phyloP scores from a whole-genome alignment of 2,888 invertebrate genomes.

The Azorinus chamasolen region DNA sequence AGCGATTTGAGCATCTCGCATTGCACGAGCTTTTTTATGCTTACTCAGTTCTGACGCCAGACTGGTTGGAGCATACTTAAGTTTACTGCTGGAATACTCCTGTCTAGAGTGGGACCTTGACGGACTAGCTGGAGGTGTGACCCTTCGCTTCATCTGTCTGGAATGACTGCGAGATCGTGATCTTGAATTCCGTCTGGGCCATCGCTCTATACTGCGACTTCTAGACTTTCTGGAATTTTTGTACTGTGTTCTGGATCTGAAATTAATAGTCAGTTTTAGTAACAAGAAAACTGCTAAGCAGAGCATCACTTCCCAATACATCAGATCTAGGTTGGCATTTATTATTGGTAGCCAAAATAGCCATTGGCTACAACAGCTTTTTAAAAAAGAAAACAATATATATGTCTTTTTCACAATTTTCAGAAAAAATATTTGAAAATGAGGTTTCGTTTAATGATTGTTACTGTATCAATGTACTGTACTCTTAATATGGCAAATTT shows the following conservation, averaged over 20 bases:
- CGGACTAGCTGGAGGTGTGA: slow-evolving; percentile 66
- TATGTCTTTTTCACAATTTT: too few relatives aligned
- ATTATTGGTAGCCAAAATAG: too few relatives aligned
- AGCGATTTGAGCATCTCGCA: slow-evolving; percentile 82
- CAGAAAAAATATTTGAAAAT: too few relatives aligned
- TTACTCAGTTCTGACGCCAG: slow-evolving; percentile 85
- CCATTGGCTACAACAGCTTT: too few relatives aligned
- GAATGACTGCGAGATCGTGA: slow-evolving; percentile 71
- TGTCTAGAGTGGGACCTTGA: slow-evolving; percentile 35
- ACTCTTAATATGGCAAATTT: too few relatives aligned
- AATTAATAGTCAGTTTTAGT: slow-evolving; percentile 8
- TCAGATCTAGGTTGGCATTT: not conserved
- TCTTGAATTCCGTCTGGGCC: slow-evolving; percentile 59
- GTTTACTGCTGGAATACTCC: slow-evolving; percentile 57
- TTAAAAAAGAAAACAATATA: too few relatives aligned
- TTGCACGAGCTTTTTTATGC: slow-evolving; percentile 86
- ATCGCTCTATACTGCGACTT: slow-evolving; percentile 67
- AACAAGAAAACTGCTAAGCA: not conserved
- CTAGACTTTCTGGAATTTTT: slow-evolving; percentile 61
- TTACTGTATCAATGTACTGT: too few relatives aligned
- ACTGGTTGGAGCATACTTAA: slow-evolving; percentile 83
- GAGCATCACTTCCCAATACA: not conserved
- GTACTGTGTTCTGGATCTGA: slow-evolving; percentile 58
- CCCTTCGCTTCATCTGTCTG: slow-evolving; percentile 61
- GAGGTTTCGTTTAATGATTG: too few relatives aligned